A percentile compares a stretch with the other conserved stretches of the same genome.
Conservation (phyloP, 2,888 invertebrate species). For the Macrosoma leucophasiata region DNA sequence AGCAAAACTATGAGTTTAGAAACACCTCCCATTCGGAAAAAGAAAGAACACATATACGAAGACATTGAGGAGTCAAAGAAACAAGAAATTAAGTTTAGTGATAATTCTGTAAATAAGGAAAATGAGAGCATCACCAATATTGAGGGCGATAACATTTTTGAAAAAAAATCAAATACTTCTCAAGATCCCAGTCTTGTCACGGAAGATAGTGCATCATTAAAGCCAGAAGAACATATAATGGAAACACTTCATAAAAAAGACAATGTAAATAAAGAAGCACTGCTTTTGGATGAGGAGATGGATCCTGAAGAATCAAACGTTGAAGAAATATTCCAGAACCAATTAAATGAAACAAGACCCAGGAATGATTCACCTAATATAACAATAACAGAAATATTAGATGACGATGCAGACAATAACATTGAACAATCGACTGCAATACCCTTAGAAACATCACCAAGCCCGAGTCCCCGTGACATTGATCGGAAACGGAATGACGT, state of each 20-base stretch:
- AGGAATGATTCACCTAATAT: constrained; percentile 62
- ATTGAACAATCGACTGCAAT: constrained; percentile 43
- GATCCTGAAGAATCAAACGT: constrained; percentile 61
- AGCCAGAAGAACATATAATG: constrained; percentile 59
- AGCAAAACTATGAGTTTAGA: constrained; percentile 62
- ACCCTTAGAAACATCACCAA: constrained; percentile 63
- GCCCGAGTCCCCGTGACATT: constrained; percentile 51
- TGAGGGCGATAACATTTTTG: constrained; percentile 63
- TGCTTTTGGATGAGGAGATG: constrained; percentile 54
- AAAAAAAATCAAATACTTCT: constrained; percentile 63
- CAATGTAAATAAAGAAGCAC: constrained; percentile 50
- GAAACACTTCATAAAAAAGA: constrained; percentile 58
- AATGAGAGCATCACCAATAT: constrained; percentile 46
- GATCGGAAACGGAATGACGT: constrained; percentile 39
- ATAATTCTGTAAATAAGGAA: constrained; percentile 47
- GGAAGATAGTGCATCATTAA: constrained; percentile 49
- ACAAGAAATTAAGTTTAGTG: too few relatives aligned
- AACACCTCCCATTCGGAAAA: constrained; percentile 64
- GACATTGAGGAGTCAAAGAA: constrained; percentile 73
- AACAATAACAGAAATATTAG: constrained; percentile 67
- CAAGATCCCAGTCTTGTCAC: constrained; percentile 65
- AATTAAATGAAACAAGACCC: constrained; percentile 49
- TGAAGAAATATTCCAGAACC: constrained; percentile 63
- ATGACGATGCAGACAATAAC: constrained; percentile 46
- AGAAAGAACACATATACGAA: constrained; percentile 78